Evolutionary conservation across 2,113 vertebrate genomes (phyloP).

Genomic region (Numida meleagris): DNA sequence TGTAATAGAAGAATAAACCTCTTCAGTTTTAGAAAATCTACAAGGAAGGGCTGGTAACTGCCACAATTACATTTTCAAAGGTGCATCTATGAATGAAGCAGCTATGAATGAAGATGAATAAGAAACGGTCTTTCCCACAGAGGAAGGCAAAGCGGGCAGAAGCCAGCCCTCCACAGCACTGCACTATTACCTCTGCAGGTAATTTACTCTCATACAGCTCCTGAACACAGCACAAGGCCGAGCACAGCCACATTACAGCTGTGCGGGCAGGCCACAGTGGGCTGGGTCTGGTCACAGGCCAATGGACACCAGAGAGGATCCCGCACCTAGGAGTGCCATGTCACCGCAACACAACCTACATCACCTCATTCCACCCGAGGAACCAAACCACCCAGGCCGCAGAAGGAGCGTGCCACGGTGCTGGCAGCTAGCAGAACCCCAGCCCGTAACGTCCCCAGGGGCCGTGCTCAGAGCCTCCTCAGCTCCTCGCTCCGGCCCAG

Average conservation of each 20-base stretch:
- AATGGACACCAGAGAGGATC: not conserved
- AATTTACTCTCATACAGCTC: not conserved
- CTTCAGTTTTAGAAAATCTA: not conserved
- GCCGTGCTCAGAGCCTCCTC: not conserved
- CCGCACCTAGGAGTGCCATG: not conserved
- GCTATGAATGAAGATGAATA: not conserved
- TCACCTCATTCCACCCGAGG: not conserved
- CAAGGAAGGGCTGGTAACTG: not conserved
- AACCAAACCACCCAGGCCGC: not conserved
- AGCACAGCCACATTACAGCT: not conserved
- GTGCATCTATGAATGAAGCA: not conserved
- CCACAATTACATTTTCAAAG: not conserved
- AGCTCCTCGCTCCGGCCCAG: rapidly evolving
- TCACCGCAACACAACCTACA: not conserved
- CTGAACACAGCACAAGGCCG: not conserved
- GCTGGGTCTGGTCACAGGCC: not conserved
- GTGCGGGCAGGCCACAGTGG: rapidly evolving
- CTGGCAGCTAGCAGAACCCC: not conserved
- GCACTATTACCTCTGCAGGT: not conserved
- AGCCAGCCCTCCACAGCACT: not conserved
- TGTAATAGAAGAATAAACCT: not conserved
- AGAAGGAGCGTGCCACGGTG: not conserved
- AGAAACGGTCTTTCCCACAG: not conserved
- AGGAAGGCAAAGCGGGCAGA: not conserved
- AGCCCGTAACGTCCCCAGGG: no score